Base-by-base conservation (phyloP, 2,797 vertebrate species). In the Macroramphosus scolopax region DNA sequence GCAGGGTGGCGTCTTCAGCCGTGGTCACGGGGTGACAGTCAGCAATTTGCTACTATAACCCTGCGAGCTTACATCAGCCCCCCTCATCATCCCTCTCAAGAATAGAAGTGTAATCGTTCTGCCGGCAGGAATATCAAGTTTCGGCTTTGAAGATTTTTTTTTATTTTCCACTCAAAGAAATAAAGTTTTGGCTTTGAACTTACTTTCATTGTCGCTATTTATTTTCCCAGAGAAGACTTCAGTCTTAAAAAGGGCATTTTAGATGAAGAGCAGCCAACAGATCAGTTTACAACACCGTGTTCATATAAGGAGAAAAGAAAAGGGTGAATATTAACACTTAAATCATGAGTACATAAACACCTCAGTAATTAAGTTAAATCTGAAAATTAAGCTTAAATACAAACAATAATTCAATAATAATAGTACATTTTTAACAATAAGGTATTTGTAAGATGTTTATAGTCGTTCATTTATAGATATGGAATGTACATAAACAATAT, bases 141-240 rank as follows among this genome's bases (percentile, higher is more conserved):
- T 39, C 24, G 45, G 46, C 75, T 82, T 80, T 80, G 79, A 84
- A 77, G 75, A 65, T 56, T 24, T 62, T 52, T 24, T 51, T 17
- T 38, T 30, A n/a, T n/a, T 14, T 2, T 2, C 14, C 3, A 24
- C 5, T 3, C 36, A 37, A 59, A 70, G 28, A 67, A 68, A 63
- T 64, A 38, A 16, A 57, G 58, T 73, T 68, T 72, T 28, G 42
- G 24, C 75, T 80, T 74, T 79, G 64, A 77, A 73, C 51, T 59
- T 54, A 48, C 71, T 74, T 57, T 70, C 3, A 34, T 8, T 34
- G 33, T 16, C 6, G n/a, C 50, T 44, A 43, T 63, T 28, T 63
- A 41, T 67, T 52, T 63, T 5, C n/a, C 5, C 14, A 35, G 24
- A 51, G 51, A 39, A 28, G 43, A 59, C 43, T 47, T 34, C 22